Percentiles rank a stretch among this genome's conserved stretches.
phyloP scores from a whole-genome alignment of 2,888 invertebrate genomes.

The Athripsodes cinereus region DNA sequence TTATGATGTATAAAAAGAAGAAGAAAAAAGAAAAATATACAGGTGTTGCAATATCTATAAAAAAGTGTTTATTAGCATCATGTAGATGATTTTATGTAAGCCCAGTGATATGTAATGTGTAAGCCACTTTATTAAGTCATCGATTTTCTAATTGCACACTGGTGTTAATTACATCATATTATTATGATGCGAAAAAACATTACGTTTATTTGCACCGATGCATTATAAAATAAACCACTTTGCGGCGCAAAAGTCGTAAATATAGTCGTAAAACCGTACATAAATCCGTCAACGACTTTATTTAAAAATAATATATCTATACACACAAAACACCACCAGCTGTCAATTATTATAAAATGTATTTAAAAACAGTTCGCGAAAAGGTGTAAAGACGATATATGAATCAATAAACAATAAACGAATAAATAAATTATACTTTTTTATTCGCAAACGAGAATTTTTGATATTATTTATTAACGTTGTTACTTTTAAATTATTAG shows the following conservation, averaged over 20 bases:
- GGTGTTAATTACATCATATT: background rate
- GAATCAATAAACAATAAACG: background rate
- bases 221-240: background rate
- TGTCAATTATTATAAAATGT: background rate
- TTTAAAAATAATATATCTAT: background rate
- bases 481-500: too few species aligned
- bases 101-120: too few species aligned
- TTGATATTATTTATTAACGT: background rate
- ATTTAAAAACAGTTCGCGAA: background rate
- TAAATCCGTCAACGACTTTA: conserved; percentile 23
- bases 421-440: background rate
- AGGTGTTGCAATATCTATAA: too few species aligned
- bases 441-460: background rate
- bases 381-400: background rate
- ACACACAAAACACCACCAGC: background rate
- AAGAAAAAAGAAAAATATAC: too few species aligned
- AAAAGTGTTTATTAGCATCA: too few species aligned
- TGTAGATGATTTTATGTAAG: too few species aligned
- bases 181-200: too few species aligned
- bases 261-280: conserved; percentile 13
- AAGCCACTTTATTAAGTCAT: too few species aligned
- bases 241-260: conserved; percentile 1
- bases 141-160: too few species aligned
- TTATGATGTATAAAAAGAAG: too few species aligned
- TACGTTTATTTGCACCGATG: too few species aligned